A percentile compares a stretch with the other conserved stretches of the same genome.
phyloP scores from a whole-genome alignment of 2,888 invertebrate species.

The Coelinius sp. region DNA sequence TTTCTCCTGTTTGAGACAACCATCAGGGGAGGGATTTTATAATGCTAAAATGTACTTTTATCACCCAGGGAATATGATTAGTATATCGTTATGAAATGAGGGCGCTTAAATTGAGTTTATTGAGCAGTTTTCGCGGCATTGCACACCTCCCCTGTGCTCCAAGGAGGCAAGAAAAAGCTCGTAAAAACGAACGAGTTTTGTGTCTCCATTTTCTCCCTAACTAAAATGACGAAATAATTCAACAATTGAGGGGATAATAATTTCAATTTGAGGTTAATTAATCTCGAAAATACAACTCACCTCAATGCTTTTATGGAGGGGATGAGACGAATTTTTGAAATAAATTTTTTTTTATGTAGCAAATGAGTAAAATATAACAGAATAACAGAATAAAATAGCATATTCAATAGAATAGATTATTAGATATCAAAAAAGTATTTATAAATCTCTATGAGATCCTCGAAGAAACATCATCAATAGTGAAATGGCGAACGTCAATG shows the following conservation, averaged over 20 bases:
- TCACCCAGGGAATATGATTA: constrained; percentile 39
- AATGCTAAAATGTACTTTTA: constrained; percentile 8
- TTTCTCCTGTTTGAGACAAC: not conserved
- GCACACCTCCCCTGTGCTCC: constrained; percentile 15
- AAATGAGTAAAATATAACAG: not conserved
- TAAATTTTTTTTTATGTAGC: not conserved
- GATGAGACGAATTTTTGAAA: not conserved
- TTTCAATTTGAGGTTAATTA: not conserved
- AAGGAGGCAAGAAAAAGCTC: constrained; percentile 23
- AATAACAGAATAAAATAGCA: too few species aligned
- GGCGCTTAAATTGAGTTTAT: constrained; percentile 44
- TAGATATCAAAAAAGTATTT: too few species aligned
- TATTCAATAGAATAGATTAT: too few species aligned
- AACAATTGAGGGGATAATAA: not conserved
- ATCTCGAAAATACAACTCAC: not conserved
- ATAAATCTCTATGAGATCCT: too few species aligned
- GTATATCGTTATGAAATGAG: constrained; percentile 42
- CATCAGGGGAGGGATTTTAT: not conserved
- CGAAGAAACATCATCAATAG: too few species aligned
- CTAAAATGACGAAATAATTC: not conserved
- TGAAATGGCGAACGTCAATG: too few species aligned
- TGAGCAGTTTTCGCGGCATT: constrained; percentile 44
- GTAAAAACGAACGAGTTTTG: constrained; percentile 31
- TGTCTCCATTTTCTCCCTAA: not conserved
- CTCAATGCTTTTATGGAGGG: not conserved